Conservation (phyloP, 2,113 vertebrate species). For the Stomatorhinus ivindoensis region DNA sequence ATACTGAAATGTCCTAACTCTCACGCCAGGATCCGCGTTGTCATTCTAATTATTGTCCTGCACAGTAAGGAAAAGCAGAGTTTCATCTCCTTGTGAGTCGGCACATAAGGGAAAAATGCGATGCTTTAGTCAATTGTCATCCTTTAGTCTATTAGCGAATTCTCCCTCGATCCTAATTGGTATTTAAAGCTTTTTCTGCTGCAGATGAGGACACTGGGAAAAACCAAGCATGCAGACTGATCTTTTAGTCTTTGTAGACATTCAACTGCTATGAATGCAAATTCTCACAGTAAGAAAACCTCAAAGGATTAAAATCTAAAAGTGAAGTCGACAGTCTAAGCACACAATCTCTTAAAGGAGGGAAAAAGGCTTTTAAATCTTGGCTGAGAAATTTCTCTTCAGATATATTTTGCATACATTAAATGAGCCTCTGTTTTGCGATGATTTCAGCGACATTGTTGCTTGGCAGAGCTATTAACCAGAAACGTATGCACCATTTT, state of each 20-base stretch:
- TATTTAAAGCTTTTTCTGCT: conserved; percentile 31
- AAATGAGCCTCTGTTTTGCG: background rate
- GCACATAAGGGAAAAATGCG: background rate
- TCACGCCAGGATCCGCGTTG: background rate
- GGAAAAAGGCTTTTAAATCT: background rate
- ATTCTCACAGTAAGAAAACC: background rate
- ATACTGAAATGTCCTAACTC: background rate
- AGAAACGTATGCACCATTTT: background rate
- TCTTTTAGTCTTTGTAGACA: conserved; percentile 31
- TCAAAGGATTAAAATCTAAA: conserved; percentile 6
- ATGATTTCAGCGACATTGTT: background rate
- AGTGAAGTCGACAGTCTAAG: background rate
- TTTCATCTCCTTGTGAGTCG: background rate
- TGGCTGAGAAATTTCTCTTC: background rate
- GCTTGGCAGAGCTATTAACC: background rate
- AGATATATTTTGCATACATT: background rate
- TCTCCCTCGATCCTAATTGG: conserved; percentile 14
- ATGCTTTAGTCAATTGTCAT: background rate
- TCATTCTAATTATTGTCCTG: conserved; percentile 1
- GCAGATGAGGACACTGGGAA: conserved; percentile 29
- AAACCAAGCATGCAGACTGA: conserved; percentile 16
- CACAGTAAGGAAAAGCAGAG: background rate
- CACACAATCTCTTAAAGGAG: background rate
- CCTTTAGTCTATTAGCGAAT: background rate
- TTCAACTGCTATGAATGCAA: conserved; percentile 24